A percentile compares a stretch with the other conserved stretches of the same genome.
Evolutionary conservation across 2,888 invertebrate species (phyloP).

Genomic region (Torymus texanus): DNA sequence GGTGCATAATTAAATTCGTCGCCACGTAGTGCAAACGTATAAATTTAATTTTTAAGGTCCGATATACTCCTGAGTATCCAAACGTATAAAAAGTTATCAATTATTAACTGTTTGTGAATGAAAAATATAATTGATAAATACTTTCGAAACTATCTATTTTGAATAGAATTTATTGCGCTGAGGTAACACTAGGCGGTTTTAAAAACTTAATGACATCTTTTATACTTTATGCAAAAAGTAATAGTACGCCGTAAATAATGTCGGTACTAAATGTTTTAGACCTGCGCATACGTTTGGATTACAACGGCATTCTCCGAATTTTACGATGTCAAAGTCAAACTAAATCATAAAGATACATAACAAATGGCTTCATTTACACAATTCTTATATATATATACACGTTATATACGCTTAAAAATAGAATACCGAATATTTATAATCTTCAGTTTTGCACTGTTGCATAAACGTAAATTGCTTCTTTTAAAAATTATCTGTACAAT

Average conservation of each 20-base stretch:
- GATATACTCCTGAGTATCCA: no score
- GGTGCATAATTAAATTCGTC: slow-evolving; percentile 18
- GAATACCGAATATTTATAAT: slow-evolving; percentile 4
- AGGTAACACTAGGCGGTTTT: no score
- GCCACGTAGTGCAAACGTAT: background rate
- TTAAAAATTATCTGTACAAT: background rate
- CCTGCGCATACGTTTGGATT: background rate
- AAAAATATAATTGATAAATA: no score
- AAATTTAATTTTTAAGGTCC: slow-evolving; percentile 1
- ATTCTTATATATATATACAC: background rate
- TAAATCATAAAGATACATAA: slow-evolving; percentile 33
- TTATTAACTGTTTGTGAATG: no score
- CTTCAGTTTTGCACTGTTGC: background rate
- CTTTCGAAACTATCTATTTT: no score
- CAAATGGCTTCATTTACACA: slow-evolving; percentile 20
- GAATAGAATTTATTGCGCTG: no score
- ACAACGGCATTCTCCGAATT: background rate
- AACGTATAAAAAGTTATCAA: no score
- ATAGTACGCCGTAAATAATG: slow-evolving; percentile 7
- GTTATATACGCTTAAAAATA: slow-evolving; percentile 13
- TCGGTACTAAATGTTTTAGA: background rate
- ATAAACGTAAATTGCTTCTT: background rate
- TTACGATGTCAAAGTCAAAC: slow-evolving; percentile 20
- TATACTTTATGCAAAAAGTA: background rate
- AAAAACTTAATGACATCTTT: no score